Evolutionary conservation across 1,140 invertebrate genomes (phyloP), one percentile per base, ranked within the genome.

Genomic region (Semibalanus balanoides): DNA sequence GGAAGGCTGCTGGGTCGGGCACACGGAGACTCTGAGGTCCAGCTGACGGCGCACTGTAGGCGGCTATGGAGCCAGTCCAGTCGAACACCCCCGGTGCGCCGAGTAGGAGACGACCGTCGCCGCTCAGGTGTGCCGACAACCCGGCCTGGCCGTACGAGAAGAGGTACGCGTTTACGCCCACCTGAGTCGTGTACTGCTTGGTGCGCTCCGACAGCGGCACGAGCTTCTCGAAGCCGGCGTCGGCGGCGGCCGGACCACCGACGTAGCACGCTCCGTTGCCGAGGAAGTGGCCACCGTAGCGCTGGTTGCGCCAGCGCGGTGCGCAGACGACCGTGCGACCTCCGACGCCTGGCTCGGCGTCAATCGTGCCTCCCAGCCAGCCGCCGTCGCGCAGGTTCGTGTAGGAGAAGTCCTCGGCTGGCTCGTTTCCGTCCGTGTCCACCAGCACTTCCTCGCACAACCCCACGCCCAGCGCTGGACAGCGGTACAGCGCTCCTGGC

Each of bases 71-170:
- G 79, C 84, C 84, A 35, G 79, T 81, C 84, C 84, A 85, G 31
- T 83, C 81, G 74, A 81, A 80, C 69, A 83, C 80, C 30, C 84
- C 84, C 27, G 84, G 84, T 29, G 84, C 83, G 27, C 84, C 84
- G 30, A 85, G 28, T 11, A 83, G 76, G 75, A 84, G 77, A 74
- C 81, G 78, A 14, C 79, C 76, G 76, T 82, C 74, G 43, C 76
- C 72, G 0, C 76, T 28, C 75, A 83, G 78, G 74, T 83, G 79
- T 5, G 79, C 51, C 17, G 81, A 80, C 30, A 83, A 73, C 27
- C 83, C 83, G 27, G 82, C 79, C 76, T 82, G 79, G 5, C 81
- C 83, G 74, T 76, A 75, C 64, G 70, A 25, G 69, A 25, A 76
- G 0, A 73, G 31, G 71, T 75, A 51, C 27, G 71, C 31, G 40